A percentile compares a stretch with the other conserved stretches of the same genome.
Evolutionary conservation across 2,113 vertebrate genomes (phyloP).

Genomic region (Saguinus midas): DNA sequence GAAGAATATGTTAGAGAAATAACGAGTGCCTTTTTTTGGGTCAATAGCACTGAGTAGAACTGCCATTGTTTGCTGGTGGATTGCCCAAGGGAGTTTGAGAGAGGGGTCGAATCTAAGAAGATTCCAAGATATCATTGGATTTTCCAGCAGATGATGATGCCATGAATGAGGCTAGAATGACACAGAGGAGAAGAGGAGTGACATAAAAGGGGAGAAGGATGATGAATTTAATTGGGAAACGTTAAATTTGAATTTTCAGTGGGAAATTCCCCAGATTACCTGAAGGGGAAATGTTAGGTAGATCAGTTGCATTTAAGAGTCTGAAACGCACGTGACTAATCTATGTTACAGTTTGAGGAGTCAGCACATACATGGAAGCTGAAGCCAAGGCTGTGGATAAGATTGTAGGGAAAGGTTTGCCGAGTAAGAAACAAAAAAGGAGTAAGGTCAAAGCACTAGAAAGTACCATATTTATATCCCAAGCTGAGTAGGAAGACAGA

Average conservation of each 20-base stretch:
- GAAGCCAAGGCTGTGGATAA: not conserved
- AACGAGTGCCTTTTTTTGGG: no score
- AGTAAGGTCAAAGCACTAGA: not conserved
- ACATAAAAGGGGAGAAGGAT: not conserved
- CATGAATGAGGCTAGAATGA: not conserved
- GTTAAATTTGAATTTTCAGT: not conserved
- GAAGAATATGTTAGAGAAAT: no score
- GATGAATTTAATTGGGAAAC: not conserved
- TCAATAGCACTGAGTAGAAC: not conserved
- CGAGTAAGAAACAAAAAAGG: not conserved
- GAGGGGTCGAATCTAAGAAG: not conserved
- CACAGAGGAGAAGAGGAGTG: not conserved
- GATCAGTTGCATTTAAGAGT: not conserved
- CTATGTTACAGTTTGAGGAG: not conserved
- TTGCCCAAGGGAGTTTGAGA: not conserved
- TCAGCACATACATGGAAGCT: not conserved
- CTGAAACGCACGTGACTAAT: not conserved
- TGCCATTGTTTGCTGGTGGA: not conserved
- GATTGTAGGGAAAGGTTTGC: not conserved
- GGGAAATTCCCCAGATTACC: not conserved
- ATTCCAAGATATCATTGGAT: not conserved
- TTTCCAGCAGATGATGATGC: not conserved
- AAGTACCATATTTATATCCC: not conserved
- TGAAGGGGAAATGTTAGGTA: not conserved
- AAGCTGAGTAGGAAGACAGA: not conserved